Percentiles rank a stretch among this genome's conserved stretches.
These are phyloP conservation scores for Charanyca ferruginea DNA, from an alignment of 2,888 invertebrate species.

Conservation along the genomic window DNA sequence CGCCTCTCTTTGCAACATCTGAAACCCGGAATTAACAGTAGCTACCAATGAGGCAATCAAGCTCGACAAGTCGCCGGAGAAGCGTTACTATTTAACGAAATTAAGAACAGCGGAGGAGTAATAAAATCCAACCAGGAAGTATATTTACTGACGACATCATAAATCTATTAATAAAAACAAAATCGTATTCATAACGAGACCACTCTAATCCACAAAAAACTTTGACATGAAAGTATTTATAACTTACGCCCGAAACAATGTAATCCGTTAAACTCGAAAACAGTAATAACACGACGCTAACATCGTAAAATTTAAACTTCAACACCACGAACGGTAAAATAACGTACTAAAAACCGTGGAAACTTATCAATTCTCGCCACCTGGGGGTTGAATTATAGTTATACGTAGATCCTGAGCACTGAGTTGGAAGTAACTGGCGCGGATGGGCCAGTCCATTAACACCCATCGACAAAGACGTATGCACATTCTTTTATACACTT, in stretches of 20 bases:
- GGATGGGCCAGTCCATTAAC: conserved; percentile 54
- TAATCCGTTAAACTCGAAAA: not conserved
- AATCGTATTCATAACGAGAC: not conserved
- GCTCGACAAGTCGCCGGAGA: too few species aligned
- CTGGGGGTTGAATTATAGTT: conserved; percentile 61
- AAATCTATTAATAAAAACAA: too few species aligned
- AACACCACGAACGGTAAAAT: not conserved
- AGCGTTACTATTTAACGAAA: too few species aligned
- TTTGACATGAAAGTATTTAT: not conserved
- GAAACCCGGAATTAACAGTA: too few species aligned
- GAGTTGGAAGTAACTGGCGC: conserved; percentile 65
- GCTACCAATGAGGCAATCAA: too few species aligned
- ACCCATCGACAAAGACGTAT: conserved; percentile 52
- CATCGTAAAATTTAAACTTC: conserved; percentile 19
- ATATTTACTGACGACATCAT: too few species aligned
- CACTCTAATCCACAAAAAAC: not conserved
- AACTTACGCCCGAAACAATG: not conserved
- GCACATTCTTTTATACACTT: conserved; percentile 42
- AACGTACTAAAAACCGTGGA: conserved; percentile 31
- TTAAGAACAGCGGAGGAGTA: too few species aligned
- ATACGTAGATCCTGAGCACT: conserved; percentile 43
- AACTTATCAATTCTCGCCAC: conserved; percentile 66
- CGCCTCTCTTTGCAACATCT: too few species aligned
- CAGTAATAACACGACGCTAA: not conserved
- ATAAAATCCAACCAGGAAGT: too few species aligned